phyloP scores from a whole-genome alignment of 2,888 invertebrate species.

The Metallyticus violacea region DNA sequence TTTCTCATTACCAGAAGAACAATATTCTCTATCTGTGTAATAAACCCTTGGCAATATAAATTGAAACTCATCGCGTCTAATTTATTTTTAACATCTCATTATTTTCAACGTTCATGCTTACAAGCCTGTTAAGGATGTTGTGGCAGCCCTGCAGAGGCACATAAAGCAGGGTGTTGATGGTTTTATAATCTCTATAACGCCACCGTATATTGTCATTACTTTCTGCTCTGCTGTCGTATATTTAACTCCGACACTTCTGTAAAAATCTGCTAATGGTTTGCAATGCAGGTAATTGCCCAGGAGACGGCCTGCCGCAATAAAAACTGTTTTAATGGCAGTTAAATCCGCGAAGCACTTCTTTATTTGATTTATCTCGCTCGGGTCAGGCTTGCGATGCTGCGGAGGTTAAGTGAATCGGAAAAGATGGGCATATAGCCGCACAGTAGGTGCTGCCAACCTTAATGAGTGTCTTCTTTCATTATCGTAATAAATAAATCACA shows the following conservation, averaged over 20 bases:
- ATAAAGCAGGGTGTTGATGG: too few species aligned
- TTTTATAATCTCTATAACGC: not conserved
- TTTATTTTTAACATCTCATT: too few species aligned
- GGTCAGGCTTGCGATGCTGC: not conserved
- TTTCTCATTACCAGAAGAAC: too few species aligned
- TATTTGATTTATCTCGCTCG: not conserved
- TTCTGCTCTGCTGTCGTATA: not conserved
- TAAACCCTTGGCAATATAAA: too few species aligned
- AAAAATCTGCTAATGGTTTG: not conserved
- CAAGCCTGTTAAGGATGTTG: too few species aligned
- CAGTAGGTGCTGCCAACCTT: not conserved
- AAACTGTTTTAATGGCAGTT: not conserved
- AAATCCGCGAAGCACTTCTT: not conserved
- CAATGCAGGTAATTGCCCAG: not conserved
- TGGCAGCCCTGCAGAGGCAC: not conserved
- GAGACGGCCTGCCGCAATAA: not conserved
- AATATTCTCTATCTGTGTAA: too few species aligned
- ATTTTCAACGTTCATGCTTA: too few species aligned
- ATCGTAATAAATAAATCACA: too few species aligned
- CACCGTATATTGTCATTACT: not conserved
- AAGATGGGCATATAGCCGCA: not conserved
- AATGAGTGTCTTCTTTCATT: too few species aligned
- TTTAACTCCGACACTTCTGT: not conserved
- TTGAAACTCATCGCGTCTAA: too few species aligned
- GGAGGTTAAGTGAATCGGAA: not conserved